phyloP scores from a whole-genome alignment of 1,140 invertebrate species.

The Neotoxoptera formosana region DNA sequence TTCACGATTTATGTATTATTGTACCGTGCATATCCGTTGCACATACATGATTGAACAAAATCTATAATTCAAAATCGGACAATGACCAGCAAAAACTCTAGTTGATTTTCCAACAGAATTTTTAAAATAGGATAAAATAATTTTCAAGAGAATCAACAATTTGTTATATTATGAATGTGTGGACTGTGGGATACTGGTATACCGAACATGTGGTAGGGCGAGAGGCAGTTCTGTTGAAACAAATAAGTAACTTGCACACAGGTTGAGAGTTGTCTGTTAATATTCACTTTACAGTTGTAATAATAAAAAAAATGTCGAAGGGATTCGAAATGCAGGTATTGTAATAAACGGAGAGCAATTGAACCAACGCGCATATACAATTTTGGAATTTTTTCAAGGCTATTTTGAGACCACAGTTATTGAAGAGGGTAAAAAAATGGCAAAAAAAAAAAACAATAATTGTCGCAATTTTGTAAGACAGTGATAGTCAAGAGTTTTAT shows the following conservation, averaged over 20 bases:
- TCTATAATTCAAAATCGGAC: too few species aligned
- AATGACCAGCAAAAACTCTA: too few species aligned
- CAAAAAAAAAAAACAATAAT: neutral
- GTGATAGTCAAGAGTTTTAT: neutral
- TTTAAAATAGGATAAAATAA: too few species aligned
- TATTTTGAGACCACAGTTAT: neutral
- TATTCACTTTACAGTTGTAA: neutral
- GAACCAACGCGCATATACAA: neutral
- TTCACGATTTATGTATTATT: neutral
- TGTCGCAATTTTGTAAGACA: neutral
- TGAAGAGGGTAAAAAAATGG: neutral
- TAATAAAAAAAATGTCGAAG: neutral
- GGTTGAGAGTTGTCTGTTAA: neutral
- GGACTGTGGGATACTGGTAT: neutral
- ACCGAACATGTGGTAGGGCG: neutral
- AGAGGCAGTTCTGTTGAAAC: neutral
- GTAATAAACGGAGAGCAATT: neutral
- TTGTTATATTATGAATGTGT: too few species aligned
- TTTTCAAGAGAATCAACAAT: too few species aligned
- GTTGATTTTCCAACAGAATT: too few species aligned
- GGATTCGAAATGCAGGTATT: neutral
- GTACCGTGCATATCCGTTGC: neutral
- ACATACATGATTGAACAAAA: neutral
- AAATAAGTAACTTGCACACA: neutral
- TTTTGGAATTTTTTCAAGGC: neutral